Base-by-base conservation (phyloP, 1,140 invertebrate species). In the Colletes latitarsis region DNA sequence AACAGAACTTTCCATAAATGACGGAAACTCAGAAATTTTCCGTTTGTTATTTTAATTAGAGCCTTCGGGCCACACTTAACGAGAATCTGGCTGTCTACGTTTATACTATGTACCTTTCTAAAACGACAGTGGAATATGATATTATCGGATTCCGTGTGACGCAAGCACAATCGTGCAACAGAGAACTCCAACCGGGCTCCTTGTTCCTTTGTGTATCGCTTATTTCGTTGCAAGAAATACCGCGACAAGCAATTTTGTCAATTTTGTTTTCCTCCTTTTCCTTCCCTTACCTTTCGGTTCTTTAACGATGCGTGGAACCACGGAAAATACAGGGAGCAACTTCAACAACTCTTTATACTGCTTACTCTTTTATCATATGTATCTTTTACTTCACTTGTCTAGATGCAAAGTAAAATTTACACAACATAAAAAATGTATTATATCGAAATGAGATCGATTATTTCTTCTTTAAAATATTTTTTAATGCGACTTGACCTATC, bases 31-130 rank as follows among this genome's bases (percentile, higher is more conserved):
- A 77, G 60, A 58, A 83, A 87, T 87, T 87, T 87, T 87, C 86
- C 84, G 82, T 87, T 87, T 87, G 72, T 87, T 87, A 87, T 87
- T 87, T 87, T 87, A 87, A 87, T 87, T 87, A 87, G 86, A 87
- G 85, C 86, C 86, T 87, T 87, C 86, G 75, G 86, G 85, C 77
- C 57, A 73, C 79, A 84, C 82, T 84, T 87, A 87, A 87, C 86
- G 86, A 87, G 86, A 76, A 71, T n/a, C 71, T 74, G 63, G 64
- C 70, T 81, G 79, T 58, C 83, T 74, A 81, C 85, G 84, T 86
- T 83, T 83, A 77, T 72, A 73, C 55, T 43, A 46, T 77, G 70
- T 71, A 82, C 68, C 79, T 58, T 70, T 71, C 72, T 69, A 58
- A 73, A 73, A 72, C 64, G 82, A 81, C 67, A 30, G 60, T 77